Percentiles rank a stretch among this genome's conserved stretches.
phyloP scores from a whole-genome alignment of 2,797 vertebrate genomes.

The Neosalanx taihuensis region DNA sequence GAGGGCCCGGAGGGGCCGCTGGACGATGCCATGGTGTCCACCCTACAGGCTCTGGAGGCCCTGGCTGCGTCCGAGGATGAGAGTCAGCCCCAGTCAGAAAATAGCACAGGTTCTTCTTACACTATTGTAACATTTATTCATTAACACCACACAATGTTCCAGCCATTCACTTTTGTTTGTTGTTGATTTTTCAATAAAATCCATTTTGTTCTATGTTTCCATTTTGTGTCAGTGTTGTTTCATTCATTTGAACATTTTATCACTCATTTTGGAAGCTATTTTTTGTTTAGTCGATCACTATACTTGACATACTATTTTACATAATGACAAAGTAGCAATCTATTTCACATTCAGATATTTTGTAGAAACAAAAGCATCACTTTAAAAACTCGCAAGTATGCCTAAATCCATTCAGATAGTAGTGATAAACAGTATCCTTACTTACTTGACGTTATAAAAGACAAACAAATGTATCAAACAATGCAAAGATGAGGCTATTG shows the following conservation, averaged over 20 bases:
- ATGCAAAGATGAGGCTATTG: conserved; percentile 34
- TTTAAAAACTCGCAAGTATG: neutral
- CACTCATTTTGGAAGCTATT: conserved; percentile 40
- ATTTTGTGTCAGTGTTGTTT: conserved; percentile 64
- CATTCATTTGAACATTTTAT: conserved; percentile 57
- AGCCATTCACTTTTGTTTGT: conserved; percentile 73
- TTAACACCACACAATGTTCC: conserved; percentile 77
- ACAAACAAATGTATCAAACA: conserved; percentile 42
- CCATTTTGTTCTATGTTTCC: conserved; percentile 73
- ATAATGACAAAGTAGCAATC: conserved; percentile 25
- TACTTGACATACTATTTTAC: conserved; percentile 45
- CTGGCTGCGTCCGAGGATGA: conserved; percentile 95
- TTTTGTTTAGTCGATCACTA: conserved; percentile 43
- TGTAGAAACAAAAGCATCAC: conserved; percentile 57
- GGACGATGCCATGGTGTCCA: conserved; percentile 86
- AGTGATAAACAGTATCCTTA: neutral
- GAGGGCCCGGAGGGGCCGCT: conserved; percentile 81
- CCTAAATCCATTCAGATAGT: neutral
- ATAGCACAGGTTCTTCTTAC: conserved; percentile 98
- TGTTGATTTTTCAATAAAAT: conserved; percentile 70
- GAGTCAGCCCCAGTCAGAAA: conserved; percentile 83
- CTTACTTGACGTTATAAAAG: conserved; percentile 49
- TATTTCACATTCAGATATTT: conserved; percentile 53
- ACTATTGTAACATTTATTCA: conserved; percentile 98
- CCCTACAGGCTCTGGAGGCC: conserved; percentile 90